Base-by-base conservation (phyloP, 2,797 vertebrate genomes). In the Leptoclinus maculatus region DNA sequence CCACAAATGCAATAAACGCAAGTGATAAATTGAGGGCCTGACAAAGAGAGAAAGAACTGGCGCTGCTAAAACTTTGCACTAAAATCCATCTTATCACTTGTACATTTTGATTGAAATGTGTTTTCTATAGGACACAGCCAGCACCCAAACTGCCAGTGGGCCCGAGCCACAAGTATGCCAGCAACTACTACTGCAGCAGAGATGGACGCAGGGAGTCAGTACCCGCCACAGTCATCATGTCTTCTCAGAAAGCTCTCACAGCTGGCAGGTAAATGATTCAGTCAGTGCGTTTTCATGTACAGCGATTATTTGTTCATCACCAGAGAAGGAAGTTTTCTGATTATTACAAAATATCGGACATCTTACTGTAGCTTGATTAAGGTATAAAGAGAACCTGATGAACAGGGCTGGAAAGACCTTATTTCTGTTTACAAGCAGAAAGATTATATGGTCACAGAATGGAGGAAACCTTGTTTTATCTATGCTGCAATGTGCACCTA, bases 101-200 rank as follows among this genome's bases (percentile, higher is more conserved):
- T 60, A 29, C 21, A 25, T 57, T 38, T 10, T 66, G 19, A 75
- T 66, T 21, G 7, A 47, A 51, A 23, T 25, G 51, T 23, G 70
- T 49, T 45, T 72, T 53, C 8, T 65, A 8, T 41, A 99, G 98
- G 89, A 97, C 95, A 19, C 97, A 97, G 79, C 95, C 96, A 2
- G 95, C 97, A 51, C 97, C 98, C 23, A 95, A 87, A 79, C 95
- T 99, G 41, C 93, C 98, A 0, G 95, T 95, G 58, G 98, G 98
- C 7, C 97, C 97, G 1, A 98, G 96, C 83, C 98, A 99, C 93
- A 97, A 94, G 75, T 93, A 95, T 29, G 95, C 97, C 9, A 13
- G 69, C 87, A 99, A 98, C 84, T 97, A 97, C 71, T 99, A 99
- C 80, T 97, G 64, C 81, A 90, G 65, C 49, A 95, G 98, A 27